These are phyloP conservation scores for Dinocampus coccinellae DNA, from an alignment of 2,888 invertebrate species.

Conservation along the genomic window DNA sequence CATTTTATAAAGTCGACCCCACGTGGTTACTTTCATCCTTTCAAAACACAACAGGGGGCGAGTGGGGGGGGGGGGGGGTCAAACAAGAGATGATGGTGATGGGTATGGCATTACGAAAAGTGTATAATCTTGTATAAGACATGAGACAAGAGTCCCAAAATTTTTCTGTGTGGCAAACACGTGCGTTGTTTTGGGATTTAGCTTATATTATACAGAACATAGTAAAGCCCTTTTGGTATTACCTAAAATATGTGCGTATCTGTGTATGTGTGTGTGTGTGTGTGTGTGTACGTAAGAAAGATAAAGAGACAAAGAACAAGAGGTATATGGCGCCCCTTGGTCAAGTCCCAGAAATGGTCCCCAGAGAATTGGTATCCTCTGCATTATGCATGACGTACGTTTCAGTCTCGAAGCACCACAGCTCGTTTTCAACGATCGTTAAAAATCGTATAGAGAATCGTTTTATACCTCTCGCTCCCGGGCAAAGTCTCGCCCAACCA, in stretches of 20 bases:
- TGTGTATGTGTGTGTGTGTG: no score
- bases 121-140: background rate
- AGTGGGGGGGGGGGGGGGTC: no score
- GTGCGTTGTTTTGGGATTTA: constrained; percentile 36
- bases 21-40: background rate
- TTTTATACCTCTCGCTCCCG: constrained; percentile 24
- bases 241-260: constrained; percentile 3
- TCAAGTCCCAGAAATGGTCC: constrained; percentile 31
- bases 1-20: background rate
- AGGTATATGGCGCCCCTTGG: constrained; percentile 21
- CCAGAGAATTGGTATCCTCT: constrained; percentile 42
- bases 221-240: constrained; percentile 1
- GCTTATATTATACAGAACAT: background rate
- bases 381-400: constrained; percentile 53
- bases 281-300: no score
- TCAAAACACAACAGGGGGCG: constrained; percentile 11
- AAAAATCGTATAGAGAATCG: constrained; percentile 42
- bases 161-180: constrained; percentile 23
- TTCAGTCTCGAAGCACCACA: constrained; percentile 5
- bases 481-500: background rate
- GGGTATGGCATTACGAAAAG: constrained; percentile 13
- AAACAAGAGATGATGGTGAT: constrained; percentile 1
- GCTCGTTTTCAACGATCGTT: constrained; percentile 48
- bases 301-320: background rate
- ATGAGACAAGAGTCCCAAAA: background rate